Evolutionary conservation across 2,797 vertebrate species (phyloP), one percentile per base, ranked within the genome.

Genomic region (Rhinophrynus dorsalis): DNA sequence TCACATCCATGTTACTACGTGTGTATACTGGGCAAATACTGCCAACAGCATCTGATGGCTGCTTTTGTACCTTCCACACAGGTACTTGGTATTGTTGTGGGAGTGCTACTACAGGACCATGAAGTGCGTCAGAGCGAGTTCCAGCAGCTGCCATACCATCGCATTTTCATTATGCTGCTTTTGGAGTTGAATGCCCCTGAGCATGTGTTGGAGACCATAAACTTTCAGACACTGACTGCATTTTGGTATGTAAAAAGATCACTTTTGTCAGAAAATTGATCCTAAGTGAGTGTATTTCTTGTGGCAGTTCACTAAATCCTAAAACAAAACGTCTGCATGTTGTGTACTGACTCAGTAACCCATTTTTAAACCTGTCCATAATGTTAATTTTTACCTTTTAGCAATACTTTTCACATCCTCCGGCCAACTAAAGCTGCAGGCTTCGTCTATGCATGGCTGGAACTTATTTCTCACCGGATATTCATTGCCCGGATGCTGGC

Each of bases 401-500:
- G 97, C 87, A 99, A 99, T 84, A 99, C 97, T 79, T 99, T 99
- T 86, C 97, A 99, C 87, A 99, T 99, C 83, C 89, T 99, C 88
- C 93, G 97, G 87, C 97, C 97, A 76, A 98, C 96, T 77, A 99
- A 99, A 92, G 97, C 97, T 69, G 96, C 97, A 27, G 97, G 97
- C 75, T 99, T 99, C 79, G 97, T 98, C 68, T 99, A 99, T 75
- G 97, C 97, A 68, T 99, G 97, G 97, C 89, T 99, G 81, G 97
- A 99, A 83, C 90, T 99, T 76, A 99, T 99, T 84, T 99, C 97
- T 42, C 97, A 99, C 82, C 93, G 97, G 79, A 99, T 99, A 89
- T 99, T 99, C 86, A 99, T 99, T 68, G 97, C 97, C 82, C 94
- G 97, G 84, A 99, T 99, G 97, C 83, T 99, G 70, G 97, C 97